Base-by-base conservation (phyloP, 2,113 vertebrate species). In the Callocephalon fimbriatum region DNA sequence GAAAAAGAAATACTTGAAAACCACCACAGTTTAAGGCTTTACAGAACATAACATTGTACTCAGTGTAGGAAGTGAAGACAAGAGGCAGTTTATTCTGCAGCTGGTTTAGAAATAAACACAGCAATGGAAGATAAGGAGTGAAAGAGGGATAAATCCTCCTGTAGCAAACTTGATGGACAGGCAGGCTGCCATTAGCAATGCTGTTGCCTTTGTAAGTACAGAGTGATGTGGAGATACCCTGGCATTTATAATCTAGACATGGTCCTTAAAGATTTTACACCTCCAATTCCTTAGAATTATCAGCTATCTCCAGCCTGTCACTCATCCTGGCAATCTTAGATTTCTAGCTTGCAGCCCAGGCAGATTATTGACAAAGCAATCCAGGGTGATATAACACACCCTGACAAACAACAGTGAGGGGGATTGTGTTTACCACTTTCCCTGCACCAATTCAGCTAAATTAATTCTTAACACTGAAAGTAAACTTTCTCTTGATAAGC, bases 221-320 rank as follows among this genome's bases (percentile, higher is more conserved):
- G 97, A 98, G 98, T 99, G 99, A 99, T 99, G 99, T 98, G 98
- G 99, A 99, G 99, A 99, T 99, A 99, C 98, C 98, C 99, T 99
- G 99, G 98, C 99, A 99, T 99, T 99, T 99, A 98, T 99, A 98
- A 98, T 98, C 98, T 98, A 99, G 98, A 99, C 99, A 98, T 99
- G 98, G 98, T 98, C 99, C 99, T 99, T 99, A 99, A 99, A 99
- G 99, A 99, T 99, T 99, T 99, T 98, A 99, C 98, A 99, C 99
- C 99, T 99, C 98, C 99, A 99, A 99, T 99, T 99, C 99, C 99
- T 99, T 99, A 99, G 99, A 99, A 99, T 99, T 99, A 99, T 99
- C 99, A 98, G 98, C 99, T 99, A 99, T 99, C 99, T 99, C 98
- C 98, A 98, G 97, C 97, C 98, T 99, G 99, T 99, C 99, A 99